Base-by-base conservation (phyloP, 2,888 invertebrate species). In the Trichopoda pennipes region DNA sequence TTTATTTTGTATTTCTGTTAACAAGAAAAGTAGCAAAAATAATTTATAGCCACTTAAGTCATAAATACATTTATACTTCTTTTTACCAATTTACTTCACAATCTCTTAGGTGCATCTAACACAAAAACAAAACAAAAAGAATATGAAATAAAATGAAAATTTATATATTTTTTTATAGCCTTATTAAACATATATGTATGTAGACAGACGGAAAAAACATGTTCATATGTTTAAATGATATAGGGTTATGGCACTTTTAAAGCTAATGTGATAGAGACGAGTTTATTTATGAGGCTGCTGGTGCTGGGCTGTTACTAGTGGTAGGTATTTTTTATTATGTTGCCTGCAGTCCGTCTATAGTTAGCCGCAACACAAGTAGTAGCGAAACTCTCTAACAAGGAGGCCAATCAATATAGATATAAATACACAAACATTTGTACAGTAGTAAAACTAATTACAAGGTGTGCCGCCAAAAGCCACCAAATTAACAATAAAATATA, bases 51-150 rank as follows among this genome's bases (percentile, higher is more conserved):
- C 88, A 86, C 89, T 88, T 89, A 87, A 89, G 88, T 87, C 88
- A 87, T 89, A 88, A 89, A 89, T 88, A 89, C 86, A 87, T 87
- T 89, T 89, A 88, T 87, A 87, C 88, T 89, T 89, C n/a, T n/a
- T 28, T 89, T 86, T 81, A 81, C 85, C 87, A 88, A 88, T 87
- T 88, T 87, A 86, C 85, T 88, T 86, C 86, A 86, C 87, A 87
- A 85, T 82, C 80, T 80, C 61, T 64, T 69, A 44, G 63, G 68
- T 69, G 70, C 64, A 83, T 76, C 82, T 83, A 72, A 76, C 58
- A 68, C 38, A 49, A n/a, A 49, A 51, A 55, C 53, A 8, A 49
- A 64, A 49, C 35, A 60, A 10, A 14, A 84, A 72, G 76, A 64
- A 56, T 85, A 86, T 85, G 86, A 87, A 85, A 87, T 86, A 87